phyloP scores from a whole-genome alignment of 2,888 invertebrate species.

The Argyresthia albistria region DNA sequence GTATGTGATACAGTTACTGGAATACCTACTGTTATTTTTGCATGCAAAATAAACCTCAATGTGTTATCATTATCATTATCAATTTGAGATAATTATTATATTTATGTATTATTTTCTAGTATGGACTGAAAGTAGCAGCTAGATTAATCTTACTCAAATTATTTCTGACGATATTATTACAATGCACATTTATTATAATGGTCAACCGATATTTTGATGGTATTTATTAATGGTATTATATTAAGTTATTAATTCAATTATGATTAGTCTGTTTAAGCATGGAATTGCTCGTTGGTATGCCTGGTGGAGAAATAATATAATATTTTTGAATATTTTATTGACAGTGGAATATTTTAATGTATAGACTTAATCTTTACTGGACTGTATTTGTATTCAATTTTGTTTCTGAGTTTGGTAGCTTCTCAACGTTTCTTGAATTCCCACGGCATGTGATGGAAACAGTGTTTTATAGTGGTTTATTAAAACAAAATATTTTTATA shows the following conservation, averaged over 20 bases:
- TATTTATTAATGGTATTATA: neutral
- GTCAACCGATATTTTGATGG: neutral
- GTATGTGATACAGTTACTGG: slow-evolving; percentile 19
- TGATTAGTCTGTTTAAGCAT: neutral
- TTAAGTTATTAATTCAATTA: neutral
- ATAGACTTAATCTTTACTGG: no score
- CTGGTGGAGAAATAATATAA: neutral
- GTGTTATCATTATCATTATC: slow-evolving; percentile 44
- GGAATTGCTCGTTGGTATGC: neutral
- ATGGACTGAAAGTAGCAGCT: slow-evolving; percentile 58
- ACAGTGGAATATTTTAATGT: no score
- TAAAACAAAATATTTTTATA: slow-evolving; percentile 66
- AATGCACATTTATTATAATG: neutral
- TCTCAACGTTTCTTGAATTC: slow-evolving; percentile 10
- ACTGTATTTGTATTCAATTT: no score
- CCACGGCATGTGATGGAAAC: slow-evolving; percentile 20
- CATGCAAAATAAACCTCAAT: slow-evolving; percentile 48
- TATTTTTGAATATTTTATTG: no score
- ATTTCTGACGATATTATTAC: neutral
- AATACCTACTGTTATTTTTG: slow-evolving; percentile 54
- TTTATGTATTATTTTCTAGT: slow-evolving; percentile 32
- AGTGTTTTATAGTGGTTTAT: slow-evolving; percentile 53
- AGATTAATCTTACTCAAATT: slow-evolving; percentile 30
- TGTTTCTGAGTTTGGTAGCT: neutral
- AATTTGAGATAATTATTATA: slow-evolving; percentile 38